These are phyloP conservation scores for Chironomus tentans DNA, from an alignment of 2,888 invertebrate genomes.

Conservation along the genomic window DNA sequence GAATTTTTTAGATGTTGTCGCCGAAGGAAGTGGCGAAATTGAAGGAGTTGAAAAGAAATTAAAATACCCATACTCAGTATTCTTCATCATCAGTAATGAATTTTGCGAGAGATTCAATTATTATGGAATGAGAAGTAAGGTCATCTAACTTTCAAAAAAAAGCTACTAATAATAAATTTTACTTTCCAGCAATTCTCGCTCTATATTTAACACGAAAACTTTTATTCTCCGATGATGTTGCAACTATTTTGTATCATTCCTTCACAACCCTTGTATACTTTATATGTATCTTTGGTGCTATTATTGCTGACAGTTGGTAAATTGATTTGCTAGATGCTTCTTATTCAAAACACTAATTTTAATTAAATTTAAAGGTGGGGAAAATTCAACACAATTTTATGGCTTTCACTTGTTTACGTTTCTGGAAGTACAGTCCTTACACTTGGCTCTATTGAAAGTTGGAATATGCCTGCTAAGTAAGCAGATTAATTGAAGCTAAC, in stretches of 20 bases:
- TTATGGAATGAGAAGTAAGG: constrained; percentile 93
- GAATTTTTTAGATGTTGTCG: neutral
- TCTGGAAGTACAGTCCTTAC: neutral
- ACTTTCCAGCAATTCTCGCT: neutral
- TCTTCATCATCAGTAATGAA: constrained; percentile 92
- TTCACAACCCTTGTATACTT: neutral
- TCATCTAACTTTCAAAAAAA: too few relatives aligned
- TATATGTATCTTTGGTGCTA: neutral
- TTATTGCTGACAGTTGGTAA: constrained; percentile 2
- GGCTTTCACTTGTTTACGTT: constrained; percentile 2
- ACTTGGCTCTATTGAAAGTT: neutral
- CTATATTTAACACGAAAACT: neutral
- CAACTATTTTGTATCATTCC: neutral
- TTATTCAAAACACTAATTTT: too few relatives aligned
- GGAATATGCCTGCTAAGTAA: constrained; percentile 9
- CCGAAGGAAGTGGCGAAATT: neutral
- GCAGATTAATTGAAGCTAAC: too few relatives aligned
- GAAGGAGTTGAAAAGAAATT: neutral
- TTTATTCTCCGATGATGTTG: neutral
- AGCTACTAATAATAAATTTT: too few relatives aligned
- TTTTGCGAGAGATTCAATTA: constrained; percentile 96
- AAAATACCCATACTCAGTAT: constrained; percentile 78
- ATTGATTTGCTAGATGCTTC: too few relatives aligned
- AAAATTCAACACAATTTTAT: constrained; percentile 13
- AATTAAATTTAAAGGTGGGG: neutral